phyloP scores from a whole-genome alignment of 2,888 invertebrate genomes.

The Norana najaformis region DNA sequence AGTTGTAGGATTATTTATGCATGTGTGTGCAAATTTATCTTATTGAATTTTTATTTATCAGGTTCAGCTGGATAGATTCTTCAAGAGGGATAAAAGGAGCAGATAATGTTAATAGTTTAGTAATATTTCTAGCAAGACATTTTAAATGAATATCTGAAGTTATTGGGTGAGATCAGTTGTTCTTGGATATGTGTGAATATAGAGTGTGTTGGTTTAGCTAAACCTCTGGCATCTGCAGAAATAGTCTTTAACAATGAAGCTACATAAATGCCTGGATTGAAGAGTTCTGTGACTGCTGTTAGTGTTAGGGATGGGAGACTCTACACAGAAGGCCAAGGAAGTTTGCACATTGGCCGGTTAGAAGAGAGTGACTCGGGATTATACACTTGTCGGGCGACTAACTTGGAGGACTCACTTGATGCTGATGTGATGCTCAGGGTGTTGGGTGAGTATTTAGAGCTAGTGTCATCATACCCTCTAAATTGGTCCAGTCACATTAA shows the following conservation, averaged over 20 bases:
- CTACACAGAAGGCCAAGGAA: constrained; percentile 79
- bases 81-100: background rate
- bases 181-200: background rate
- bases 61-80: background rate
- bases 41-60: background rate
- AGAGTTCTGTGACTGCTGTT: background rate
- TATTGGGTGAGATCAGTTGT: too few relatives aligned
- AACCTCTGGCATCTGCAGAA: background rate
- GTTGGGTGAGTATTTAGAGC: constrained; percentile 59
- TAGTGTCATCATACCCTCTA: background rate
- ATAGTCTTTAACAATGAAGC: background rate
- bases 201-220: background rate
- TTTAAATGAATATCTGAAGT: background rate
- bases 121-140: background rate
- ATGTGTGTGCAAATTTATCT: background rate
- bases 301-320: constrained; percentile 66
- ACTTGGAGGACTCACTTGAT: constrained; percentile 84
- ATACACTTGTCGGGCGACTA: constrained; percentile 91
- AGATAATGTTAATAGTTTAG: background rate
- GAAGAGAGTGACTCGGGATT: constrained; percentile 83
- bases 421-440: constrained; percentile 82
- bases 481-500: background rate
- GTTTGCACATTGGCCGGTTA: constrained; percentile 79
- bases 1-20: background rate
- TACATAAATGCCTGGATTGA: background rate